Conservation (phyloP, 2,113 vertebrate species). For the Donacobius atricapilla region DNA sequence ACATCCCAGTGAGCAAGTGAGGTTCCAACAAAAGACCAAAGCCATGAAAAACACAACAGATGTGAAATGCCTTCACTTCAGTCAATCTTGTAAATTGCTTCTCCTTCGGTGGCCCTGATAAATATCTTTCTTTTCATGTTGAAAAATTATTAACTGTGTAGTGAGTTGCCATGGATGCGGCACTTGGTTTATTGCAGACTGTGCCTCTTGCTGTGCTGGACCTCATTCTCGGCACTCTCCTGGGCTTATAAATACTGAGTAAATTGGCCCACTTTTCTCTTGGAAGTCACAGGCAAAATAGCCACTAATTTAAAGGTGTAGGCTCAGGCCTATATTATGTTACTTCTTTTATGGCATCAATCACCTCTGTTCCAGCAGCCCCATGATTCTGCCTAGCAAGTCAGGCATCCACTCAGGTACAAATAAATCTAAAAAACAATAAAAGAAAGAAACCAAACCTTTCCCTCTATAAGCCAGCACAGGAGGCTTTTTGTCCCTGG, state of each 20-base stretch:
- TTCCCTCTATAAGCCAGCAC: neutral
- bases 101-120: neutral
- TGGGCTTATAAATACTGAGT: conserved; percentile 19
- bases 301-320: neutral
- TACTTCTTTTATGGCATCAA: neutral
- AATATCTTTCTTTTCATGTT: neutral
- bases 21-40: neutral
- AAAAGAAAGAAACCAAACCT: neutral
- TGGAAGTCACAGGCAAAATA: conserved; percentile 1
- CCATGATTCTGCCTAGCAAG: neutral
- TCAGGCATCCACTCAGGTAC: neutral
- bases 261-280: neutral
- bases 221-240: neutral
- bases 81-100: neutral
- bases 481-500: neutral
- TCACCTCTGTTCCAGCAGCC: neutral
- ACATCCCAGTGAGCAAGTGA: neutral
- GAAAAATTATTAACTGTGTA: neutral
- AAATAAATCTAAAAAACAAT: neutral
- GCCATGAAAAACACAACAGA: neutral
- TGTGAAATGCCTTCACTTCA: neutral
- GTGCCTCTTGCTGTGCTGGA: conserved; percentile 2
- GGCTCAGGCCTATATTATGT: neutral
- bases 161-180: conserved; percentile 38
- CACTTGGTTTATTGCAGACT: neutral